A percentile compares a stretch with the other conserved stretches of the same genome.
Conservation (phyloP, 2,797 vertebrate species). For the Crocodylus rhombifer region DNA sequence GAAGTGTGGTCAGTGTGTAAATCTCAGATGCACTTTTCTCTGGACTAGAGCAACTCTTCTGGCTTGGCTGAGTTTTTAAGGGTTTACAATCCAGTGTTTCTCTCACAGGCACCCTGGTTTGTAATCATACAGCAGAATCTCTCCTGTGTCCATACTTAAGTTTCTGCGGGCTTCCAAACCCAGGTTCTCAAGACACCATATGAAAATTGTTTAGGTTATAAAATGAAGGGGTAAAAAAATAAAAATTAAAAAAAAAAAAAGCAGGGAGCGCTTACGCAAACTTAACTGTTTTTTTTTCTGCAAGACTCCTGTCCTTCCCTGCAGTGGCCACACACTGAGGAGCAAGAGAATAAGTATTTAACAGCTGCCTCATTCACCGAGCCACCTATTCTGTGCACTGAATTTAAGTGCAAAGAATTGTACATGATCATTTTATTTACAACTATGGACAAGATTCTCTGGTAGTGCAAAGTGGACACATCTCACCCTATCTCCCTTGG, state of each 20-base stretch:
- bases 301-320: background rate
- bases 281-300: background rate
- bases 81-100: background rate
- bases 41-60: background rate
- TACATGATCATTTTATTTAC: background rate
- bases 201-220: background rate
- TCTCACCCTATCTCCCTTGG: background rate
- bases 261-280: background rate
- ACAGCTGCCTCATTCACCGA: background rate
- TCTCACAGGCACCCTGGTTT: background rate
- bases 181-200: background rate
- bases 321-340: background rate
- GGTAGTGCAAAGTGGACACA: background rate
- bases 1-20: background rate
- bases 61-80: background rate
- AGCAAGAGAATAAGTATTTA: background rate
- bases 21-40: background rate
- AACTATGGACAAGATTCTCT: background rate
- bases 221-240: background rate
- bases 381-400: background rate
- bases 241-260: slow-evolving; percentile 5
- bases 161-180: background rate
- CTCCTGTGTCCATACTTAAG: background rate
- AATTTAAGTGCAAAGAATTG: background rate
- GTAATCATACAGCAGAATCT: background rate